Evolutionary conservation across 2,888 invertebrate genomes (phyloP).

Genomic region (Poecilus cupreus): DNA sequence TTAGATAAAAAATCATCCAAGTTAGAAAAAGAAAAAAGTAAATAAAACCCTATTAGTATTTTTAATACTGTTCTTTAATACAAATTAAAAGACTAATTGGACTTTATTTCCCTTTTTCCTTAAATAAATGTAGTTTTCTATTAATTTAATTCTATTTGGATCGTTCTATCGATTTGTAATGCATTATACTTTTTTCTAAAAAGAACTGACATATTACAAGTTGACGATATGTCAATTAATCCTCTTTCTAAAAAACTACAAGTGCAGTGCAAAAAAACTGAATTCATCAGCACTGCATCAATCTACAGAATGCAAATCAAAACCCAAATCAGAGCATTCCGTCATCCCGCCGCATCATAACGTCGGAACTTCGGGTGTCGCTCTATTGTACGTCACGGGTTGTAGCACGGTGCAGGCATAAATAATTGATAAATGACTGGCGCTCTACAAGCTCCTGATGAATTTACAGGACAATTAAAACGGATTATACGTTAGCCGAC

Average conservation of each 20-base stretch:
- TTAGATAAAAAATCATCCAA: too few relatives aligned
- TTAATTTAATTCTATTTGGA: too few relatives aligned
- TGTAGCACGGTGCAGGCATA: conserved; percentile 27
- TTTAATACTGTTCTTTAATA: too few relatives aligned
- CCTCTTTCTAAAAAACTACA: neutral
- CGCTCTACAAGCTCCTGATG: conserved; percentile 45
- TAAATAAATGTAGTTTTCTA: too few relatives aligned
- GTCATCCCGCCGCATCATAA: neutral
- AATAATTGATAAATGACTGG: conserved; percentile 55
- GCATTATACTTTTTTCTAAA: too few relatives aligned
- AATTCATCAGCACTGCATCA: neutral
- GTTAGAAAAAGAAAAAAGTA: too few relatives aligned
- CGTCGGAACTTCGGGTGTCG: conserved; percentile 1
- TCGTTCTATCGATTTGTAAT: too few relatives aligned
- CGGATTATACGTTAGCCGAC: conserved; percentile 41
- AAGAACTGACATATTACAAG: neutral
- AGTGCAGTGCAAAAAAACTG: neutral
- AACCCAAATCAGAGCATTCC: neutral
- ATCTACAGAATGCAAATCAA: neutral
- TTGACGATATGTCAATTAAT: neutral
- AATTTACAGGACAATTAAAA: conserved; percentile 55
- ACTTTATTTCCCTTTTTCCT: too few relatives aligned
- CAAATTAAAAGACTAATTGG: too few relatives aligned
- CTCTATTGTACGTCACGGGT: conserved; percentile 19
- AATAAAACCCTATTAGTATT: too few relatives aligned